Evolutionary conservation across 1,140 invertebrate species (phyloP).

Genomic region (Hetaerina americana): DNA sequence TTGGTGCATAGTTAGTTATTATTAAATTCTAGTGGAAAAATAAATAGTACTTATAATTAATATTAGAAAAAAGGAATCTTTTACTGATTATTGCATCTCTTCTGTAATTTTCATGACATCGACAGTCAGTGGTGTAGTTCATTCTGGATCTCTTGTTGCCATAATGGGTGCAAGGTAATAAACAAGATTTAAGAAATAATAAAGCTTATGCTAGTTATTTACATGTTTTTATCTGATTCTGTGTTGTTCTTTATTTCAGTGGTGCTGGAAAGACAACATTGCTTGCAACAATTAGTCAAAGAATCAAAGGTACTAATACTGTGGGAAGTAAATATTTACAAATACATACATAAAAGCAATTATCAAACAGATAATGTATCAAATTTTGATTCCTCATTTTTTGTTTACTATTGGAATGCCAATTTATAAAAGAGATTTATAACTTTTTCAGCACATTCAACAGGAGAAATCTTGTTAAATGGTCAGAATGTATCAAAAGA

Average conservation of each 20-base stretch:
- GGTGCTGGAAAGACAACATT: constrained; percentile 59
- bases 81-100: no score
- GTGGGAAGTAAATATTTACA: neutral
- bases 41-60: neutral
- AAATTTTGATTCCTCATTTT: no score
- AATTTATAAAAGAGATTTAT: neutral
- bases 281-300: constrained; percentile 49
- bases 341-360: neutral
- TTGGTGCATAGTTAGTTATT: neutral
- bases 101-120: constrained; percentile 3
- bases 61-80: neutral
- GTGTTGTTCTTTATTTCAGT: constrained; percentile 29
- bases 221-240: neutral
- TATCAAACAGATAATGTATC: neutral
- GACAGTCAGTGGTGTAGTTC: constrained; percentile 29
- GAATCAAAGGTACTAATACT: constrained; percentile 35
- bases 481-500: constrained; percentile 42
- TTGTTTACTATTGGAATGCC: no score
- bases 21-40: neutral
- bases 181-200: neutral
- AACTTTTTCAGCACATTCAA: constrained; percentile 29
- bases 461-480: constrained; percentile 52
- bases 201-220: neutral
- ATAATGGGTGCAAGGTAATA: constrained; percentile 34
- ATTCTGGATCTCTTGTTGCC: constrained; percentile 28